Evolutionary conservation across 64 coral and sea anemone genomes (phyloP), one percentile per base, ranked within the genome.

Genomic region (Stichodactyla helianthus): DNA sequence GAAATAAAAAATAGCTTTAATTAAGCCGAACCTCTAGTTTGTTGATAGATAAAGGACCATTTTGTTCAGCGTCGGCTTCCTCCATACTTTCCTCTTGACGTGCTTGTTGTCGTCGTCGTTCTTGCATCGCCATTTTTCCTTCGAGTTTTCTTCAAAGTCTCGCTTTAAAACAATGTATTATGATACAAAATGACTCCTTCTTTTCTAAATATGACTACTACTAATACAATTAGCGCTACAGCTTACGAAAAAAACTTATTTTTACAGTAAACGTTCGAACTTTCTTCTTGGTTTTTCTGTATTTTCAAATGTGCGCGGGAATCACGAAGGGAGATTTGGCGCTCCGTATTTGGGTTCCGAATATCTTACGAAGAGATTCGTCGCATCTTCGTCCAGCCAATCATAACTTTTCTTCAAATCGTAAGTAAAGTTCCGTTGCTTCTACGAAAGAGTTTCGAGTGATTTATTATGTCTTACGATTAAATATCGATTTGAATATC

Each of bases 101-200:
- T 44, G 14, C 35, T 90, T 98, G 89, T 86, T 94, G 92, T 71
- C 89, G 91, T 77, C 79, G 78, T 92, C 92, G 89, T 67, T 90
- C 91, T 93, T 93, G 91, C 91, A 89, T 85, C 91, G 91, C 91
- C 91, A 93, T 93, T 79, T 89, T 89, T 14, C 52, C 53, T 18
- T 10, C 8, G 25, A 74, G 68, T 74, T 74, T 74, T 74, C 25
- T 74, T 74, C 68, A 26, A 74, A 74, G 4, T 74, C 12, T 23
- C 23, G 26, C 25, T 74, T 74, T 23, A 74, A 74, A 74, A 27
- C 68, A 31, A 74, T 23, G 68, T 31, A 10, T 74, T 74, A 74
- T 35, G 8, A 31, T 31, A 74, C 10, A 1, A 74, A 31, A 74
- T 3, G 68, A 11, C 11, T 74, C 22, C 26, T 11, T 74, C 10